A percentile compares a stretch with the other conserved stretches of the same genome.
These are phyloP conservation scores for Dermolepida albohirtum DNA, from an alignment of 2,888 invertebrate species.

Conservation along the genomic window DNA sequence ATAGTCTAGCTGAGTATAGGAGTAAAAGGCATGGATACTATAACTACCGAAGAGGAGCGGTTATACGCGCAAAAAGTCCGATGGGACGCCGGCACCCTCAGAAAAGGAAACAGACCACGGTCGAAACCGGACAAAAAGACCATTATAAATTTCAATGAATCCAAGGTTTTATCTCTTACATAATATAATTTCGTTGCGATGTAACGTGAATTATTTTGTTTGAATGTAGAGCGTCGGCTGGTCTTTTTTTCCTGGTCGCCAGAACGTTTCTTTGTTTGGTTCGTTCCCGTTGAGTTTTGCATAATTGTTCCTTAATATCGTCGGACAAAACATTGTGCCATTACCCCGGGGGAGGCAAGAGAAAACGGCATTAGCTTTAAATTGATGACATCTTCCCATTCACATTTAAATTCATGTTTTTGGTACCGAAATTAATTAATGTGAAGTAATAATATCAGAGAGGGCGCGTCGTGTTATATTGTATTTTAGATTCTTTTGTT, in stretches of 20 bases:
- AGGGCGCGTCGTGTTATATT: too few relatives aligned
- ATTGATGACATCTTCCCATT: constrained; percentile 31
- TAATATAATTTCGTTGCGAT: constrained; percentile 35
- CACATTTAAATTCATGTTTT: constrained; percentile 26
- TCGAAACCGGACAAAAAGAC: constrained; percentile 32
- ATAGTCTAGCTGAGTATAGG: neutral
- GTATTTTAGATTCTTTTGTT: too few relatives aligned
- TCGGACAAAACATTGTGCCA: constrained; percentile 25
- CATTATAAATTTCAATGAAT: constrained; percentile 41
- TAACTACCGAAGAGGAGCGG: constrained; percentile 3
- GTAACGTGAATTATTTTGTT: constrained; percentile 34
- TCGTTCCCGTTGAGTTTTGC: constrained; percentile 18
- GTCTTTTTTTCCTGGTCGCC: constrained; percentile 5
- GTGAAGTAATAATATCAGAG: constrained; percentile 1
- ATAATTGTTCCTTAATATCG: constrained; percentile 30
- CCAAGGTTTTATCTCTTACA: constrained; percentile 23
- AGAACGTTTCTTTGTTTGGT: constrained; percentile 10
- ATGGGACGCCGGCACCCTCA: constrained; percentile 15
- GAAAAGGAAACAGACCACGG: constrained; percentile 19
- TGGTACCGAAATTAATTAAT: constrained; percentile 29
- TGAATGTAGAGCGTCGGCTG: constrained; percentile 16
- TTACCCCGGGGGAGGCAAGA: neutral
- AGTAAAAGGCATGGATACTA: neutral
- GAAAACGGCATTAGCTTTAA: constrained; percentile 20
- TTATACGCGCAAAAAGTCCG: constrained; percentile 10